phyloP scores from a whole-genome alignment of 37 sponge, comb jelly and placozoan species.

The Chondrosia reniformis region DNA sequence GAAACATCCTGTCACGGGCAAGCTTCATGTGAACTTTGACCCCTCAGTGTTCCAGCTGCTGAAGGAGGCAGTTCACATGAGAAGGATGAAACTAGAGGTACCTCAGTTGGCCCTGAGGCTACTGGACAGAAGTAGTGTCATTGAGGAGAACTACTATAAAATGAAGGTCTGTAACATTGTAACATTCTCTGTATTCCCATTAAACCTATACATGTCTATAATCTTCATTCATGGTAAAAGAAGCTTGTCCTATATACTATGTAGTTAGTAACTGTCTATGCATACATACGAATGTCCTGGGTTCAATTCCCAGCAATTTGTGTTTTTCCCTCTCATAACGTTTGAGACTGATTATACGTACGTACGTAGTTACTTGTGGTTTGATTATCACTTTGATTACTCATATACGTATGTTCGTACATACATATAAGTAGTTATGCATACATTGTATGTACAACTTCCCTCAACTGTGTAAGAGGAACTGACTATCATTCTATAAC shows the following conservation, averaged over 20 bases:
- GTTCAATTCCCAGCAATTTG: too few relatives aligned
- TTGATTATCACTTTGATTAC: too few relatives aligned
- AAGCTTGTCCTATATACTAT: background rate
- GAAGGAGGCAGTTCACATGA: conserved; percentile 60
- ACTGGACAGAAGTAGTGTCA: conserved; percentile 18
- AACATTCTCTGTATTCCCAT: too few relatives aligned
- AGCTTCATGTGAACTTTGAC: conserved; percentile 15
- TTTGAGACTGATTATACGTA: too few relatives aligned
- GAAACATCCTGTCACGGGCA: conserved; percentile 8
- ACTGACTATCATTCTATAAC: too few relatives aligned
- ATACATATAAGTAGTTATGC: background rate
- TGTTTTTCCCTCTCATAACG: too few relatives aligned
- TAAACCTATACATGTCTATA: too few relatives aligned
- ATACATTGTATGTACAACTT: background rate
- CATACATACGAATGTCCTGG: background rate
- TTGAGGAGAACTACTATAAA: conserved; percentile 31
- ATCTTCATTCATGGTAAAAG: too few relatives aligned
- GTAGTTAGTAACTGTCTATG: background rate
- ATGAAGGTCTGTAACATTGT: conserved; percentile 18
- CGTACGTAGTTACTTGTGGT: too few relatives aligned
- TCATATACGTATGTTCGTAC: too few relatives aligned
- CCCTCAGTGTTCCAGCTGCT: conserved; percentile 48
- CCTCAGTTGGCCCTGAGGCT: conserved; percentile 36
- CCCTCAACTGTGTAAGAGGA: background rate
- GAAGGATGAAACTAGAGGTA: conserved; percentile 45